Evolutionary conservation across 2,113 vertebrate species (phyloP).

Genomic region (Sceloporus undulatus): DNA sequence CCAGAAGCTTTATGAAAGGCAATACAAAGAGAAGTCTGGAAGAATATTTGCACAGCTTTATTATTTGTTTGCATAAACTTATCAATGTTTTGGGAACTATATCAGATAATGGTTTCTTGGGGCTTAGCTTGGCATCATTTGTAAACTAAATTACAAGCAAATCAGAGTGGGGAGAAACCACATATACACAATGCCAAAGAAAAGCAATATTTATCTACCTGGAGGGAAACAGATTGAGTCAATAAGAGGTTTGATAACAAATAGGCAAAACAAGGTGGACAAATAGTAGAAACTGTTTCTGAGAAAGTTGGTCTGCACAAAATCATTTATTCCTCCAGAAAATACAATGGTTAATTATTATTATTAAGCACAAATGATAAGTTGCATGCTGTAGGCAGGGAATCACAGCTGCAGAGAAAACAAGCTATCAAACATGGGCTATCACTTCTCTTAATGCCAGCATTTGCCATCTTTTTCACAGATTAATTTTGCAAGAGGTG

Average conservation of each 20-base stretch:
- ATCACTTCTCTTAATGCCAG: background rate
- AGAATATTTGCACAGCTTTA: background rate
- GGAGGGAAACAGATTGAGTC: conserved; percentile 3
- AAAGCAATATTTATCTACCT: background rate
- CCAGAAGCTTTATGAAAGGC: background rate
- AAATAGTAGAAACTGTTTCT: conserved; percentile 15
- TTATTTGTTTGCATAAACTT: background rate
- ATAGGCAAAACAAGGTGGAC: background rate
- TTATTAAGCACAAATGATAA: conserved; percentile 8
- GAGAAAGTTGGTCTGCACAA: background rate
- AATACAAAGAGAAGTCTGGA: background rate
- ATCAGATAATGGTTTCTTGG: background rate
- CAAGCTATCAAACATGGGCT: conserved; percentile 16
- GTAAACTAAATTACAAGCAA: background rate
- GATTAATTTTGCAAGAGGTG: conserved; percentile 19
- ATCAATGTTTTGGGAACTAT: background rate
- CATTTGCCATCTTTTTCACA: conserved; percentile 15
- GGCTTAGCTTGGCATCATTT: background rate
- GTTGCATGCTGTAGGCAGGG: background rate
- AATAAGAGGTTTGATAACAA: conserved; percentile 24
- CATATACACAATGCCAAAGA: background rate
- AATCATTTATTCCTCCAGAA: conserved; percentile 22
- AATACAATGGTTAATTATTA: conserved; percentile 24
- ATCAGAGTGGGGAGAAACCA: background rate
- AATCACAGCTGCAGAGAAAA: background rate